Base-by-base conservation (phyloP, 2,113 vertebrate species). In the Myodes glareolus region DNA sequence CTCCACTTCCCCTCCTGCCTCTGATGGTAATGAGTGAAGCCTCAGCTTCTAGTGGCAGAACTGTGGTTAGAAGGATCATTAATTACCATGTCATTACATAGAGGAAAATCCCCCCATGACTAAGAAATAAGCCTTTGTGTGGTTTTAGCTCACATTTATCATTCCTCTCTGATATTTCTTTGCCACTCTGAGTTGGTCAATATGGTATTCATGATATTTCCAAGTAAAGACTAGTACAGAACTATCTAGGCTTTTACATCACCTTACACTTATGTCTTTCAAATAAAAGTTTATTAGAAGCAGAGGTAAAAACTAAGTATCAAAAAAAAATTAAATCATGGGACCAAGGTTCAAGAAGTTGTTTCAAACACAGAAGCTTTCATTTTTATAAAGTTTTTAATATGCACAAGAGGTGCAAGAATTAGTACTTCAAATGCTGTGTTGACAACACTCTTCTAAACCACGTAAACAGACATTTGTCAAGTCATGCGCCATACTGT, bases 231-330 rank as follows among this genome's bases (percentile, higher is more conserved):
- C 12, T 70, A 68, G 70, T 25, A 29, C 87, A 67, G 81, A 91
- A 77, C 39, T n/a, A 39, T 67, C 77, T 88, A 45, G 65, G 39
- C 19, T 75, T 90, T 65, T 17, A 86, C 33, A 55, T 2, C 5
- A 5, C 42, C 36, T 55, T 72, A 52, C n/a, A 21, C 65, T 77
- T 47, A 85, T 81, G 31, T 67, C 81, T 19, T 21, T 47, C 7
- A 84, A 31, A 50, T 63, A 33, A 82, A 84, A 91, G 19, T 11
- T 91, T 36, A 63, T 45, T 36, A 72, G 70, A 92, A 92, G 21
- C 3, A 58, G n/a, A 90, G 9, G 16, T 17, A 92, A 95, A 67
- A 88, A 63, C 9, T 42, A 94, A 94, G 55, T 7, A 58, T 58
- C 61, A 90, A 16, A 88, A 45, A 86, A 16, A 84, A 58, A 13